Evolutionary conservation across 2,797 vertebrate species (phyloP).

Genomic region (Falco columbarius): DNA sequence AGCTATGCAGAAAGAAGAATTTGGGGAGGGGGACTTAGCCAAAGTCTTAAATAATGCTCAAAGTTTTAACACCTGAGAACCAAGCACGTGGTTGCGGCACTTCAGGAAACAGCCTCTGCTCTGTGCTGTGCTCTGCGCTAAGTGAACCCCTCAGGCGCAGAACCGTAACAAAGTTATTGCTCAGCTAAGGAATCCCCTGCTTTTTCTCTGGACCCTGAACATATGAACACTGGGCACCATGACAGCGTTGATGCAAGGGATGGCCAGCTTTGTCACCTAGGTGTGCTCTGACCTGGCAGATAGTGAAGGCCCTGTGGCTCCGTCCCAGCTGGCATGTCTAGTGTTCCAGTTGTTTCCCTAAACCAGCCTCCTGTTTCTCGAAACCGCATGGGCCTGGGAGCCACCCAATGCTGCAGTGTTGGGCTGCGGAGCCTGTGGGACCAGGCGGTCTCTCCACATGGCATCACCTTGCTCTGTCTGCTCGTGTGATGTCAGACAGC

Average conservation of each 20-base stretch:
- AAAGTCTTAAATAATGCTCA: neutral
- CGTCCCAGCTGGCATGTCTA: neutral
- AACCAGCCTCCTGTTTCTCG: neutral
- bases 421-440: neutral
- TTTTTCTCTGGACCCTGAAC: neutral
- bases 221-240: neutral
- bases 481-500: neutral
- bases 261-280: neutral
- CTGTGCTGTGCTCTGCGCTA: neutral
- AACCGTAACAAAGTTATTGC: neutral
- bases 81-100: neutral
- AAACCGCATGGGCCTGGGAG: neutral
- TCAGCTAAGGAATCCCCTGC: neutral
- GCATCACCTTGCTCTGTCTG: neutral
- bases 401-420: neutral
- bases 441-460: neutral
- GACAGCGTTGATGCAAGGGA: neutral
- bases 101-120: neutral
- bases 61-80: neutral
- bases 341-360: neutral
- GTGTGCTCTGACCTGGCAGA: neutral
- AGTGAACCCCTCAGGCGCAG: neutral
- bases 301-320: neutral
- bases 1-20: neutral
- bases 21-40: neutral